Base-by-base conservation (phyloP, 2,888 invertebrate genomes). In the Scaeva pyrastri region DNA sequence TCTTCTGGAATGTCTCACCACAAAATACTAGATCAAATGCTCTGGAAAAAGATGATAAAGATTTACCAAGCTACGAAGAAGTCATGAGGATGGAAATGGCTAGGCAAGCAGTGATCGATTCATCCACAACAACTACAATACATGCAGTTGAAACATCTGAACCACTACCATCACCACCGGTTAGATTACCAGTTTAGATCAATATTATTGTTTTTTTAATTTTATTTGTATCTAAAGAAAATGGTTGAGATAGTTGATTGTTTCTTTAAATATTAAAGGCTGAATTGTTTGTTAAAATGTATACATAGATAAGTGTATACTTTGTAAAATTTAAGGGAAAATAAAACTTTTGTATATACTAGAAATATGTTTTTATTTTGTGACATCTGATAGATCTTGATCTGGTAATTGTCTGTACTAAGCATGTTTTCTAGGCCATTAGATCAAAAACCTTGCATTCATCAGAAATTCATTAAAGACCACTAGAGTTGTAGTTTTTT, bases 51-150 rank as follows among this genome's bases (percentile, higher is more conserved):
- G 91, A 91, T 77, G 92, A 92, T 19, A 91, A 91, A 72, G 92
- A 92, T 16, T 88, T 92, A 83, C 92, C 92, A 45, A 89, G 89
- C 75, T 92, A 92, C 60, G 92, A 92, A 39, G 92, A 92, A 58
- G 92, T 91, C n/a, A 91, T 92, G 88, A 90, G 90, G 21, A 90
- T 92, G 89, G 90, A 90, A 19, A 68, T 76, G 41, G 31, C 21
- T 48, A 70, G 43, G 10, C 64, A 58, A 31, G 70, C 50, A 41
- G 88, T 88, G 58, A 50, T 21, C 0, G 70, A 90, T 3, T 88
- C 89, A 41, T 55, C 87, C 3, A 39, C 50, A 6, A 68, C 16
- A n/a, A 6, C 50, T 14, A 2, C 39, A n/a, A 2, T 10, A 39
- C 52, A 39, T 23, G 52, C 39, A 52, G 23, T 39, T 50, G 23